Percentiles rank a stretch among this genome's conserved stretches.
These are phyloP conservation scores for Drosophila phalerata DNA, from an alignment of 2,888 invertebrate genomes.

Conservation along the genomic window DNA sequence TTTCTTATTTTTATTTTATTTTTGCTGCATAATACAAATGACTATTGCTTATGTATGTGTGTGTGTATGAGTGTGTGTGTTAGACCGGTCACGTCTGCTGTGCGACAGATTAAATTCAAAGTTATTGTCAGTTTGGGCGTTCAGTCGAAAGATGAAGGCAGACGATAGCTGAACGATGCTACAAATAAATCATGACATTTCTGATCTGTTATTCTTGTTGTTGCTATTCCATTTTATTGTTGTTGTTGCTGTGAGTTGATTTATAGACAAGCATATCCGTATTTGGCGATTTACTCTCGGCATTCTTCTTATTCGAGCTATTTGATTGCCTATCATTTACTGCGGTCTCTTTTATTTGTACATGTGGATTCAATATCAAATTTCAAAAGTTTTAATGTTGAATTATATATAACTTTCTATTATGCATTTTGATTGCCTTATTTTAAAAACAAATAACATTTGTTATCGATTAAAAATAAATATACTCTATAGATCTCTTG, in stretches of 20 bases:
- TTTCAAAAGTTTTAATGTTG: conserved; percentile 34
- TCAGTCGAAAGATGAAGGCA: conserved; percentile 36
- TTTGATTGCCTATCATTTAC: conserved; percentile 40
- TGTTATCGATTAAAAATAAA: too few relatives aligned
- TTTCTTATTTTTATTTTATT: background rate
- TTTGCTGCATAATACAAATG: conserved; percentile 66
- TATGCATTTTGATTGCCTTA: conserved; percentile 42
- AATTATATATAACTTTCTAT: background rate
- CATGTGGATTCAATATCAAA: conserved; percentile 17
- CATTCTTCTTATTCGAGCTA: conserved; percentile 17
- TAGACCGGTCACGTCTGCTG: conserved; percentile 49
- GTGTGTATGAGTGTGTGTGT: conserved; percentile 1
- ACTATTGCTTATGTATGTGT: conserved; percentile 9
- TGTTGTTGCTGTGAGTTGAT: conserved; percentile 37
- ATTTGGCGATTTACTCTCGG: conserved; percentile 49
- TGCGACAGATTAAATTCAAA: conserved; percentile 60
- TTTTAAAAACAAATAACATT: conserved; percentile 15
- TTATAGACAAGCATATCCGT: conserved; percentile 41
- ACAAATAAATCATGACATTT: conserved; percentile 56
- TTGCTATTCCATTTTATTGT: background rate
- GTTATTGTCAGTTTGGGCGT: conserved; percentile 55
- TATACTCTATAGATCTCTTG: background rate
- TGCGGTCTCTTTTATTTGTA: conserved; percentile 4
- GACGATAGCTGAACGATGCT: conserved; percentile 15
- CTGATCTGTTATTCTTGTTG: conserved; percentile 26